phyloP scores from a whole-genome alignment of 2,113 vertebrate species.

The Vicugna pacos region DNA sequence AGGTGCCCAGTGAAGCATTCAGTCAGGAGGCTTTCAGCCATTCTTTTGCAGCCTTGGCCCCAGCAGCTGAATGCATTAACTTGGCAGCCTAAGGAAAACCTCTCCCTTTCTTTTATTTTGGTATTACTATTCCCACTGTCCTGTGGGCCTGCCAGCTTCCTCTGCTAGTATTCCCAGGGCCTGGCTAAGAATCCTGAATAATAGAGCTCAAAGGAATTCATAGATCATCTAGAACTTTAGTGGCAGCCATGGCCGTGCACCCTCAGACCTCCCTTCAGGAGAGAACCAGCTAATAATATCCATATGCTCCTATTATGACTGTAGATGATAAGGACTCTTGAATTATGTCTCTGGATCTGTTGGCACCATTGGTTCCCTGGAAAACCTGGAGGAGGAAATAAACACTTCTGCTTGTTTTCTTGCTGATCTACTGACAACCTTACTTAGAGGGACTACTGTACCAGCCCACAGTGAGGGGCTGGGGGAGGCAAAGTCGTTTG shows the following conservation, averaged over 20 bases:
- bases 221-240: neutral
- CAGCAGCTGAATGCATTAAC: neutral
- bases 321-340: neutral
- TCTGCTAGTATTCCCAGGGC: neutral
- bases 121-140: neutral
- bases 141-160: neutral
- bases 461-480: neutral
- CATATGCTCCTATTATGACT: neutral
- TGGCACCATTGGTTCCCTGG: neutral
- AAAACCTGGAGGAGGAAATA: neutral
- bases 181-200: neutral
- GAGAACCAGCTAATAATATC: neutral
- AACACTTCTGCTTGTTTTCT: neutral
- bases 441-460: neutral
- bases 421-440: neutral
- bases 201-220: constrained; percentile 29
- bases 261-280: neutral
- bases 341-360: neutral
- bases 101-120: neutral
- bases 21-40: neutral
- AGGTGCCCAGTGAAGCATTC: neutral
- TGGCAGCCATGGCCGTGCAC: neutral
- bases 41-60: neutral
- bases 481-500: neutral
- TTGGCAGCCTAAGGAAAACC: constrained; percentile 8